Evolutionary conservation across 2,888 invertebrate genomes (phyloP), one percentile per base, ranked within the genome.

Genomic region (Amphimallon solstitiale): DNA sequence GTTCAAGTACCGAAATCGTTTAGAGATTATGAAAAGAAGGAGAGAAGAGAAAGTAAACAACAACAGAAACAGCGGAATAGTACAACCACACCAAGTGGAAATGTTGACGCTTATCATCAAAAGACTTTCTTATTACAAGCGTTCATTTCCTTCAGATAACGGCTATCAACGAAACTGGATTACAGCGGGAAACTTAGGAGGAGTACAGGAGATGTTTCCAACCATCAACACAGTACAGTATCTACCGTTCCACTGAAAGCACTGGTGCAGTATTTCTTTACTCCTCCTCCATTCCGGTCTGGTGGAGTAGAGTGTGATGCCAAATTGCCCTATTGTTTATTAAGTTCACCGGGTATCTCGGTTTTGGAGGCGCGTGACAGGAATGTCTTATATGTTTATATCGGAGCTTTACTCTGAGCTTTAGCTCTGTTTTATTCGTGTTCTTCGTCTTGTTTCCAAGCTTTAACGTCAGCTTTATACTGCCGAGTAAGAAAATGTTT

Each of bases 311-410:
- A 45, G 54, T 43, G 46, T 46, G 46, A 70, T 68, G 68, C 68
- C 70, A 72, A 71, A 71, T 67, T 70, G 72, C 70, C 66, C 69
- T 70, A 70, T 72, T 72, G 70, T 71, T 71, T 72, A 72, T 71
- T 71, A 72, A 72, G 70, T 70, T 72, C 68, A 62, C 60, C 69
- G 66, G 65, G 68, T 66, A 70, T 70, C 72, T 68, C 68, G 72
- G 70, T 71, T 63, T 72, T 69, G 68, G 67, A 71, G 56, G 43
- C 68, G 69, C 72, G 72, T 72, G 72, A 72, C 68, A 68, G 63
- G 72, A 72, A 72, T 72, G 64, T 67, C 65, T 66, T 69, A 59
- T 43, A 59, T 59, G 62, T 70, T 67, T 63, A 67, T 63, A 67
- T 67, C 67, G 59, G 48, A 29, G 56, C 56, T 59, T 59, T 59